A percentile compares a stretch with the other conserved stretches of the same genome.
Conservation (phyloP, 2,797 vertebrate genomes). For the Pyrocephalus nanus region DNA sequence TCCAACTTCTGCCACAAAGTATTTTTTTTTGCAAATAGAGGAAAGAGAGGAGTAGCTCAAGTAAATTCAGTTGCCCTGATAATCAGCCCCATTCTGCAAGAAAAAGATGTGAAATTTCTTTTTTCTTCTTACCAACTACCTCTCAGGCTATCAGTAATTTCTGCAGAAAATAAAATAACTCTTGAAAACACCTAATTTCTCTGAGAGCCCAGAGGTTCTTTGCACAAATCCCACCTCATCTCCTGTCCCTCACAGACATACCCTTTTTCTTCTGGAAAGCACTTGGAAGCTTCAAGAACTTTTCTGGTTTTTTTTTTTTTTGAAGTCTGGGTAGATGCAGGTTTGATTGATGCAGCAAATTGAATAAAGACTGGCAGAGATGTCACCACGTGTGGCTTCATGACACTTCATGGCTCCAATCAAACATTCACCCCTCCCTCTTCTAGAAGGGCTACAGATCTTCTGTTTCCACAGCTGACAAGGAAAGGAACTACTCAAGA, state of each 20-base stretch:
- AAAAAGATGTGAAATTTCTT: not conserved
- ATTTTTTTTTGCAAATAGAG: not conserved
- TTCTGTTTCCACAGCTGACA: not conserved
- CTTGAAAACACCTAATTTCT: not conserved
- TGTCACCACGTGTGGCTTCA: fast-evolving
- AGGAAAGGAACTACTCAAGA: not conserved
- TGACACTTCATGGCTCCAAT: fast-evolving
- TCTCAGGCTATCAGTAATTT: not conserved
- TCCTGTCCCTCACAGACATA: not conserved
- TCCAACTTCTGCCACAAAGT: not conserved
- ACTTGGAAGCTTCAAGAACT: not conserved
- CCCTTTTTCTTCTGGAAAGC: not conserved
- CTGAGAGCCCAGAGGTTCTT: not conserved
- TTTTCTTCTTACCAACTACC: not conserved
- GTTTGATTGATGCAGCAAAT: not conserved
- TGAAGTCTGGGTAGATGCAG: not conserved
- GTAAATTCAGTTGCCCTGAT: not conserved
- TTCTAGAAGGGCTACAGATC: not conserved
- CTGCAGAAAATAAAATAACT: not conserved
- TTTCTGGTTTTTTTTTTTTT: not conserved
- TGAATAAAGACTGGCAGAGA: not conserved
- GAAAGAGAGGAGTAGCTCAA: not conserved
- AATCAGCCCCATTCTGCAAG: not conserved
- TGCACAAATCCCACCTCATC: not conserved
- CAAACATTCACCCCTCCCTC: not conserved